Conservation (phyloP, 2,888 invertebrate species). For the Brachypterus glaber region DNA sequence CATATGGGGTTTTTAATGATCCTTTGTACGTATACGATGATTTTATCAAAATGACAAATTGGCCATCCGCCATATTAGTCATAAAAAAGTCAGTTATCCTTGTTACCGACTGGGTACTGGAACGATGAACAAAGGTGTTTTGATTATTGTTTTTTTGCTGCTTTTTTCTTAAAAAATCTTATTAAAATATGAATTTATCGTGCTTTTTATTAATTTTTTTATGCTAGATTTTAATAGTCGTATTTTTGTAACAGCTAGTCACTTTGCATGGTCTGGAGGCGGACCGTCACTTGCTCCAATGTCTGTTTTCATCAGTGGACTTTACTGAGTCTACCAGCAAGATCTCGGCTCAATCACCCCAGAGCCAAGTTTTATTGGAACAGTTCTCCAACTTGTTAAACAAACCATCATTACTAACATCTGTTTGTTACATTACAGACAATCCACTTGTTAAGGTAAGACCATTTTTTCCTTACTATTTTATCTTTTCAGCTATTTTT, state of each 20-base stretch:
- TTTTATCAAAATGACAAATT: slow-evolving; percentile 23
- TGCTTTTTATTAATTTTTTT: slow-evolving; percentile 12
- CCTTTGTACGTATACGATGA: not conserved
- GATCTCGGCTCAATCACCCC: slow-evolving; percentile 47
- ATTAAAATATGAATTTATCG: slow-evolving; percentile 17
- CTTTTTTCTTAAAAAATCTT: slow-evolving; percentile 23
- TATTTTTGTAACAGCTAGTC: slow-evolving; percentile 59
- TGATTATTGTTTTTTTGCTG: slow-evolving; percentile 29
- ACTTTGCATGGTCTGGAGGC: slow-evolving; percentile 91
- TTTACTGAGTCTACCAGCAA: slow-evolving; percentile 55
- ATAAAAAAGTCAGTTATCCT: slow-evolving; percentile 15
- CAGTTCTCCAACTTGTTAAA: slow-evolving; percentile 70
- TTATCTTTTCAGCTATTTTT: not conserved
- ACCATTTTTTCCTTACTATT: slow-evolving; percentile 1
- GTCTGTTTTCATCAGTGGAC: slow-evolving; percentile 83
- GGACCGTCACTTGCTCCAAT: slow-evolving; percentile 92
- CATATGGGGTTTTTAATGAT: slow-evolving; percentile 24
- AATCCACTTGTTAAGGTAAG: slow-evolving; percentile 62
- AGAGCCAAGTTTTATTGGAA: slow-evolving; percentile 68
- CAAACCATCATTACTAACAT: slow-evolving; percentile 79
- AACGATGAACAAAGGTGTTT: slow-evolving; percentile 35
- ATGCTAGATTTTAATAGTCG: slow-evolving; percentile 23
- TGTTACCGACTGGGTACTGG: slow-evolving; percentile 28
- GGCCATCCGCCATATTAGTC: slow-evolving; percentile 30
- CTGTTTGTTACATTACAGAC: slow-evolving; percentile 82